Evolutionary conservation across 2,888 invertebrate species (phyloP).

Genomic region (Gymnocheta viridis): DNA sequence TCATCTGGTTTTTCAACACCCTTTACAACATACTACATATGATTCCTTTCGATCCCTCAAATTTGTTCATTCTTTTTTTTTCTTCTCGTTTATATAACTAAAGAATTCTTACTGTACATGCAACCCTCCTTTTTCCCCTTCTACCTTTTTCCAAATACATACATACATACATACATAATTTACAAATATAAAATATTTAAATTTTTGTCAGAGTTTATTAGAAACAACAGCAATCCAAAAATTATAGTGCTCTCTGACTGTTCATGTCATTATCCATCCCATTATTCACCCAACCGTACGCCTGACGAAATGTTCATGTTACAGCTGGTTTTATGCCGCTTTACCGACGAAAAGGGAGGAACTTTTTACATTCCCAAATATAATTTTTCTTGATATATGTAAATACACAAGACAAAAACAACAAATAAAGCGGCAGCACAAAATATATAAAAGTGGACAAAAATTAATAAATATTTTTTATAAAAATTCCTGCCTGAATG

Average conservation of each 20-base stretch:
- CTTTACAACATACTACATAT: not conserved
- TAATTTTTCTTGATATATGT: constrained; percentile 13
- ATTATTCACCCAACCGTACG: constrained; percentile 1
- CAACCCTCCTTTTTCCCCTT: not conserved
- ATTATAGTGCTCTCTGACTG: constrained; percentile 12
- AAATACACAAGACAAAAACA: not conserved
- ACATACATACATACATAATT: not conserved
- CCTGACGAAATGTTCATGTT: constrained; percentile 48
- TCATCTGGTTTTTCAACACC: not conserved
- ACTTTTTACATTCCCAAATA: constrained; percentile 39
- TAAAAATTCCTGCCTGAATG: constrained; percentile 56
- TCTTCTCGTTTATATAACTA: not conserved
- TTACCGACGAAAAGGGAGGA: constrained; percentile 29
- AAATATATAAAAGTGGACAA: not conserved
- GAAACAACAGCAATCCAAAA: constrained; percentile 37
- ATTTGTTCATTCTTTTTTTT: not conserved
- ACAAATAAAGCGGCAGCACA: not conserved
- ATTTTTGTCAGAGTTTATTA: constrained; percentile 52
- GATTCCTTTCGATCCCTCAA: not conserved
- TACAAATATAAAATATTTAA: not conserved
- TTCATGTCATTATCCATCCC: not conserved
- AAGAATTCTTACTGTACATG: constrained; percentile 22
- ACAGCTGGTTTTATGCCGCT: constrained; percentile 56
- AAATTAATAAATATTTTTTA: constrained; percentile 44
- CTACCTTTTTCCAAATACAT: not conserved